phyloP scores from a whole-genome alignment of 2,888 invertebrate species.

The Drosophila robusta region DNA sequence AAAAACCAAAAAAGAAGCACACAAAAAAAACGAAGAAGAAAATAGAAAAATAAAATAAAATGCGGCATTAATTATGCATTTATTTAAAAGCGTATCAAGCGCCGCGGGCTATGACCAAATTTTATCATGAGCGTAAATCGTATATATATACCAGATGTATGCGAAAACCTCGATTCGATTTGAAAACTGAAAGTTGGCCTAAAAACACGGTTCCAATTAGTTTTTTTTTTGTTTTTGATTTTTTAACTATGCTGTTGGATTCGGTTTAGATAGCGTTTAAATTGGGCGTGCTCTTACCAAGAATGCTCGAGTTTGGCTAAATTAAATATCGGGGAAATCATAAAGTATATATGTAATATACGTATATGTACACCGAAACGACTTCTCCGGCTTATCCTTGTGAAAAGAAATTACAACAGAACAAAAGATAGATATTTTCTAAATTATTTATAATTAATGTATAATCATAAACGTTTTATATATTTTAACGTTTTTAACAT shows the following conservation, averaged over 20 bases:
- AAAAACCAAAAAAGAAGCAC: constrained; percentile 10
- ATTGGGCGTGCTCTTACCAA: constrained; percentile 37
- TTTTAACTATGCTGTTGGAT: constrained; percentile 18
- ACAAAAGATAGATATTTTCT: too few species aligned
- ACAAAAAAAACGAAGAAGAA: neutral
- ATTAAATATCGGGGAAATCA: neutral
- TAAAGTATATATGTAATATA: neutral
- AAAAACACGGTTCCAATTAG: constrained; percentile 80
- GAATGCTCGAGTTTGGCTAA: neutral
- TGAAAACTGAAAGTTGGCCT: constrained; percentile 83
- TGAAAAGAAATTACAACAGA: too few species aligned
- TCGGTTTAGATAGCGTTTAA: constrained; percentile 11
- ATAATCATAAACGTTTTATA: too few species aligned
- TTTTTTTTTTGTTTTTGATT: constrained; percentile 1
- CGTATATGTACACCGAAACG: neutral
- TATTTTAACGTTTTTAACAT: too few species aligned
- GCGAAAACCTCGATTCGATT: constrained; percentile 68
- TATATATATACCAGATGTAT: constrained; percentile 25
- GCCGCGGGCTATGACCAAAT: constrained; percentile 68
- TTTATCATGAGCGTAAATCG: constrained; percentile 36
- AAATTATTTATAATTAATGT: too few species aligned
- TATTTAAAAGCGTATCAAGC: constrained; percentile 60
- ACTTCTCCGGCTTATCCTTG: too few species aligned
- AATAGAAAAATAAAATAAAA: constrained; percentile 24
- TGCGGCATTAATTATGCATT: constrained; percentile 73